phyloP scores from a whole-genome alignment of 2,888 invertebrate species.

The Hirtodrosophila confusa region DNA sequence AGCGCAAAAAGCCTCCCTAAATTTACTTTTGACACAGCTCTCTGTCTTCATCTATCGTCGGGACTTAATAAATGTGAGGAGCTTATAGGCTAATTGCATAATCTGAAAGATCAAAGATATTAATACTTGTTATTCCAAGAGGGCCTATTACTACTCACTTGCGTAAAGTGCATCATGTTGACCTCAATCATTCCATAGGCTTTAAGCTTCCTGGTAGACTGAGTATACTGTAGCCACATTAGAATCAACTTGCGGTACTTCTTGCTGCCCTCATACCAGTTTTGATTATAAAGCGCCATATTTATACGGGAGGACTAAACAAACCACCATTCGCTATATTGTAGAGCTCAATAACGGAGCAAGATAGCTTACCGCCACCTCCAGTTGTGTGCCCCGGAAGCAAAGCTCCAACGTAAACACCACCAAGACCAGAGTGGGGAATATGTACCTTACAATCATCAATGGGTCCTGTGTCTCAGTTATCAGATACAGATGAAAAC shows the following conservation, averaged over 20 bases:
- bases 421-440: constrained; percentile 20
- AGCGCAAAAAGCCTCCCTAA: too few relatives aligned
- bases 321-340: too few relatives aligned
- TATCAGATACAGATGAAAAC: constrained; percentile 60
- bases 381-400: constrained; percentile 55
- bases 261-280: constrained; percentile 56
- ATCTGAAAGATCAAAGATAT: constrained; percentile 34
- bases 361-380: constrained; percentile 54
- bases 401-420: constrained; percentile 57
- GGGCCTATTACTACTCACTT: constrained; percentile 40
- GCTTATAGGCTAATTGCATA: constrained; percentile 58
- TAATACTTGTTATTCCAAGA: too few relatives aligned
- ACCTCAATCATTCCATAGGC: constrained; percentile 51
- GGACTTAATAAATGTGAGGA: constrained; percentile 62
- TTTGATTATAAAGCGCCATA: constrained; percentile 37
- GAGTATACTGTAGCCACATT: constrained; percentile 57
- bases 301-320: constrained; percentile 45
- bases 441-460: constrained; percentile 11
- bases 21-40: too few relatives aligned
- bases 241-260: constrained; percentile 45
- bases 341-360: too few relatives aligned
- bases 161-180: constrained; percentile 62
- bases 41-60: neutral
- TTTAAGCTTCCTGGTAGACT: constrained; percentile 28
- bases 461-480: constrained; percentile 43